Conservation (phyloP, 2,797 vertebrate species). For the Adrianichthys oophorus region DNA sequence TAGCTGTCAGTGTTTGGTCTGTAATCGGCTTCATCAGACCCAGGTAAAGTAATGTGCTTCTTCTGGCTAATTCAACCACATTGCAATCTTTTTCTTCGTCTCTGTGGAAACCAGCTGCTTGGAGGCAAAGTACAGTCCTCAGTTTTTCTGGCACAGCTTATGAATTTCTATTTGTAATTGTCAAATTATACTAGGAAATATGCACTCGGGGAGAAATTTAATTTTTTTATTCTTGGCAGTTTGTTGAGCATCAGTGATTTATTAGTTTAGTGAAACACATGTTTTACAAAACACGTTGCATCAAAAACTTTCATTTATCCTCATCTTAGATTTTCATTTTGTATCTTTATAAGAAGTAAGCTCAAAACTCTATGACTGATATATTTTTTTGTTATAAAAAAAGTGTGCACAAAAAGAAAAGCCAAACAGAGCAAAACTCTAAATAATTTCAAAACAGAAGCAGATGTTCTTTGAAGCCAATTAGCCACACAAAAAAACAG, state of each 20-base stretch:
- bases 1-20: too few relatives aligned
- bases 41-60: conserved; percentile 13
- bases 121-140: conserved; percentile 20
- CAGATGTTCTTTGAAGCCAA: conserved; percentile 74
- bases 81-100: background rate
- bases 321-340: conserved; percentile 1
- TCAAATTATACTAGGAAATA: conserved; percentile 17
- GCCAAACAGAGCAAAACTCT: conserved; percentile 54
- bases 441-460: conserved; percentile 50
- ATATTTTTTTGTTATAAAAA: background rate
- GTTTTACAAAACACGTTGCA: conserved; percentile 6
- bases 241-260: conserved; percentile 4
- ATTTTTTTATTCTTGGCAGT: conserved; percentile 1
- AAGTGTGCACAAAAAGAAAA: background rate
- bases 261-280: conserved; percentile 7
- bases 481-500: conserved; percentile 57
- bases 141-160: conserved; percentile 37
- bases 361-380: background rate
- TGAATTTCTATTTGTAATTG: conserved; percentile 26
- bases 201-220: conserved; percentile 5
- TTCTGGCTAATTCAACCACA: conserved; percentile 19
- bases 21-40: background rate
- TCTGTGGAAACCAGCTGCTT: conserved; percentile 49
- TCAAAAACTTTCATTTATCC: background rate
- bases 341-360: background rate